Percentiles rank a stretch among this genome's conserved stretches.
Evolutionary conservation across 2,888 invertebrate genomes (phyloP).

Genomic region (Cheilosia impressa): DNA sequence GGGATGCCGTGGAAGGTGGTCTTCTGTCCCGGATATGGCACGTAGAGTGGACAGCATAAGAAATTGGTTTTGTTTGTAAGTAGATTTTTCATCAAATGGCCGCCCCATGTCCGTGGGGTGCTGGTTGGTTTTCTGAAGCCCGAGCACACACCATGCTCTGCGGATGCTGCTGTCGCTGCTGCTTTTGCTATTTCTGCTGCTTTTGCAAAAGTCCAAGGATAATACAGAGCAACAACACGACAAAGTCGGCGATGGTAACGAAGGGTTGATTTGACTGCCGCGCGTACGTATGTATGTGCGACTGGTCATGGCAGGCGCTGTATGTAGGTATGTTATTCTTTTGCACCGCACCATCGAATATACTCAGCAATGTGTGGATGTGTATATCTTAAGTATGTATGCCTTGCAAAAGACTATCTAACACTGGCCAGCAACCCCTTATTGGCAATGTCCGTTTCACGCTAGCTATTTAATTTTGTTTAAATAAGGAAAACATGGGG

Average conservation of each 20-base stretch:
- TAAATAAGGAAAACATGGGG: constrained; percentile 73
- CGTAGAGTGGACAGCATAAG: constrained; percentile 78
- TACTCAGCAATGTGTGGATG: constrained; percentile 5
- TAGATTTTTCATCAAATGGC: constrained; percentile 78
- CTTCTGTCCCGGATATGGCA: constrained; percentile 69
- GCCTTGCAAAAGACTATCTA: constrained; percentile 63
- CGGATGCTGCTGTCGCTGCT: constrained; percentile 22
- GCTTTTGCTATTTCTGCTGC: constrained; percentile 69
- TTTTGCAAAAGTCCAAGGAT: constrained; percentile 73
- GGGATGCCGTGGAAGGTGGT: constrained; percentile 32
- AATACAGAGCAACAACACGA: constrained; percentile 53
- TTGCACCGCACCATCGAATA: constrained; percentile 7
- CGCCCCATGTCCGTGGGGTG: constrained; percentile 72
- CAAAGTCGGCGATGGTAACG: constrained; percentile 58
- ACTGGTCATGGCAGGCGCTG: neutral
- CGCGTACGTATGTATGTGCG: constrained; percentile 35
- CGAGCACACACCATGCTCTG: constrained; percentile 32
- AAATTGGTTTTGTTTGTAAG: constrained; percentile 78
- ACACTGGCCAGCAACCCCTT: constrained; percentile 63
- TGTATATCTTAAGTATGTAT: constrained; percentile 15
- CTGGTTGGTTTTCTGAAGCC: constrained; percentile 43
- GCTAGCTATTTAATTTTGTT: constrained; percentile 75
- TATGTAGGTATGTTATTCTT: constrained; percentile 10
- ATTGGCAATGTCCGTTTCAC: constrained; percentile 74
- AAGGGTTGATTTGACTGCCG: constrained; percentile 75